These are phyloP conservation scores for Hemibagrus wyckioides DNA, from an alignment of 2,113 vertebrate genomes.

Conservation along the genomic window DNA sequence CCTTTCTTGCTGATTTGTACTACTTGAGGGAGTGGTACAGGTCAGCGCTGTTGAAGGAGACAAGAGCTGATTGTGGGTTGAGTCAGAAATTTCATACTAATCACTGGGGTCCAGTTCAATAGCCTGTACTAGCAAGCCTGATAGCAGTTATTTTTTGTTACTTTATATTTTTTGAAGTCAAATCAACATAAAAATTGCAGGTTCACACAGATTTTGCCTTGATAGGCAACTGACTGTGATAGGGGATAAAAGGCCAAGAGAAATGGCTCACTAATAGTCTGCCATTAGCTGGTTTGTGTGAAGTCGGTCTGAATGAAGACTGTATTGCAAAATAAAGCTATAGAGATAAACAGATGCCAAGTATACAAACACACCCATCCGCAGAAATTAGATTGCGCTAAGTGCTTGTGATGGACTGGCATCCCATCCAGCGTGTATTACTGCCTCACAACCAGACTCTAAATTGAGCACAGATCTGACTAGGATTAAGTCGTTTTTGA, in stretches of 20 bases:
- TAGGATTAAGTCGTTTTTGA: background rate
- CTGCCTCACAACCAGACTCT: background rate
- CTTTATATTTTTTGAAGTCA: background rate
- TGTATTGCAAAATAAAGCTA: constrained; percentile 65
- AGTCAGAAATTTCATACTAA: constrained; percentile 58
- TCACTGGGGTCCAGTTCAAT: constrained; percentile 66
- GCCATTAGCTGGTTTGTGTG: constrained; percentile 73
- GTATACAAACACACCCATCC: background rate
- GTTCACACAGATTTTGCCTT: constrained; percentile 63
- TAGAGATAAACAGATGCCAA: constrained; percentile 2
- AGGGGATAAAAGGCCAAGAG: constrained; percentile 72
- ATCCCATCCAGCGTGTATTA: background rate
- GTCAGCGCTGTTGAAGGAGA: constrained; percentile 74
- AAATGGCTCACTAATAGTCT: constrained; percentile 77
- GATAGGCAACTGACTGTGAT: constrained; percentile 77
- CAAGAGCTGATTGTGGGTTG: constrained; percentile 67
- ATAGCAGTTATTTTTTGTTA: background rate
- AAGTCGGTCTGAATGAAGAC: constrained; percentile 65
- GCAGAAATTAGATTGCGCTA: constrained; percentile 5
- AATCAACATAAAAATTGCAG: constrained; percentile 2
- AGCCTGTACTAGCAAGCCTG: constrained; percentile 73
- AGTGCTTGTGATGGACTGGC: background rate
- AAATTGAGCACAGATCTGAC: background rate
- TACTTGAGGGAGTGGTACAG: constrained; percentile 69
- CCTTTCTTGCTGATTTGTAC: constrained; percentile 70